Conservation (phyloP, 2,888 invertebrate genomes). For the Selenia dentaria region DNA sequence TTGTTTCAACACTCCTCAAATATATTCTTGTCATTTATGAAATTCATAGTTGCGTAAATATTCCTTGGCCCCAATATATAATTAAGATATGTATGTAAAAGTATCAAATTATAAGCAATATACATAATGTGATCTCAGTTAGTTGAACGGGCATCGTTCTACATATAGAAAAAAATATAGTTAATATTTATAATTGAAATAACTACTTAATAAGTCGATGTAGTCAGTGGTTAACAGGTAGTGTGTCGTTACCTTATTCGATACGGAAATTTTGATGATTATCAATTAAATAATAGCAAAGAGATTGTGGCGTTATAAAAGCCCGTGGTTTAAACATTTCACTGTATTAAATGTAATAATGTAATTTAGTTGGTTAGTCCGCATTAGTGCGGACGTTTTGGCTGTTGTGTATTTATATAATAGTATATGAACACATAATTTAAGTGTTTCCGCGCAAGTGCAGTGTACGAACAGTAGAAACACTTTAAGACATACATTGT, state of each 20-base stretch:
- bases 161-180: conserved; percentile 68
- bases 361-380: conserved; percentile 45
- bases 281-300: conserved; percentile 59
- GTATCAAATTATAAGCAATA: conserved; percentile 18
- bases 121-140: conserved; percentile 49
- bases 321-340: conserved; percentile 22
- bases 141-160: conserved; percentile 56
- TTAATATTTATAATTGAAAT: conserved; percentile 72
- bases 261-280: conserved; percentile 56
- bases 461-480: conserved; percentile 8
- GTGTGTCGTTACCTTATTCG: conserved; percentile 71
- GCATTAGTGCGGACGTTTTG: conserved; percentile 47
- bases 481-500: background rate
- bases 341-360: conserved; percentile 34
- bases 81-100: conserved; percentile 13
- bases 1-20: conserved; percentile 38
- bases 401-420: conserved; percentile 71
- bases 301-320: conserved; percentile 43
- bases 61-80: conserved; percentile 27
- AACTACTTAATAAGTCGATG: conserved; percentile 75
- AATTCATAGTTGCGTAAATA: no score
- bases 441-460: conserved; percentile 53
- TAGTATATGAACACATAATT: conserved; percentile 38
- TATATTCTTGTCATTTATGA: no score
- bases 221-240: conserved; percentile 81